These are phyloP conservation scores for Drosophila mauritiana DNA, from an alignment of 1,140 invertebrate genomes.

Conservation along the genomic window DNA sequence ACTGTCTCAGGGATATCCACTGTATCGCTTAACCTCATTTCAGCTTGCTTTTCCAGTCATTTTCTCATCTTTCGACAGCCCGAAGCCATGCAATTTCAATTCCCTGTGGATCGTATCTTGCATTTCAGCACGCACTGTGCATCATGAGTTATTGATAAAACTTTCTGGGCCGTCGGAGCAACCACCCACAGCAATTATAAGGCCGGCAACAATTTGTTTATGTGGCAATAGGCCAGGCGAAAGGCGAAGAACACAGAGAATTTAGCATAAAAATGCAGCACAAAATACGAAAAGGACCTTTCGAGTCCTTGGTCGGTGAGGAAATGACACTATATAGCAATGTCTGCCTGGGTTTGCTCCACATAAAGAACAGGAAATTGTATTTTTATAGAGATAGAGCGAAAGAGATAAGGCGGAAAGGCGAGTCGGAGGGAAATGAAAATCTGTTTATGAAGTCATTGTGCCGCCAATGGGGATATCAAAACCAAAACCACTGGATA, in stretches of 20 bases:
- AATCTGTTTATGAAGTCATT: constrained; percentile 81
- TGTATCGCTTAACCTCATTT: neutral
- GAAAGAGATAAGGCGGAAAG: constrained; percentile 1
- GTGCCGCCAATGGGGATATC: constrained; percentile 60
- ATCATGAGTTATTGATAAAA: constrained; percentile 59
- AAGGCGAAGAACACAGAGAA: constrained; percentile 23
- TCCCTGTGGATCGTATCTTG: constrained; percentile 25
- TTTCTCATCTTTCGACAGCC: constrained; percentile 9
- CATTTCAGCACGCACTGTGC: constrained; percentile 33
- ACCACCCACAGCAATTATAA: constrained; percentile 36
- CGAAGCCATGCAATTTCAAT: constrained; percentile 22
- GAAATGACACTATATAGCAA: constrained; percentile 16
- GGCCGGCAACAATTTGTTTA: constrained; percentile 33
- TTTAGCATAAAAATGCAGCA: constrained; percentile 39
- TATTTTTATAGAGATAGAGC: constrained; percentile 41
- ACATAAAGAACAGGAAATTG: constrained; percentile 73
- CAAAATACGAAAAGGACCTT: neutral
- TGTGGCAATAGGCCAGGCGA: constrained; percentile 40
- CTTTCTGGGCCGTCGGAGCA: constrained; percentile 13
- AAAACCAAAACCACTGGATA: constrained; percentile 39
- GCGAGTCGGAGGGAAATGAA: constrained; percentile 56
- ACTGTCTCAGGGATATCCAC: neutral
- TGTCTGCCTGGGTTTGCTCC: constrained; percentile 13
- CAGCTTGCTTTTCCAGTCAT: neutral
- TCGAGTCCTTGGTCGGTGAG: neutral